Evolutionary conservation across 2,888 invertebrate species (phyloP), one percentile per base, ranked within the genome.

Genomic region (Oscheius sp.): DNA sequence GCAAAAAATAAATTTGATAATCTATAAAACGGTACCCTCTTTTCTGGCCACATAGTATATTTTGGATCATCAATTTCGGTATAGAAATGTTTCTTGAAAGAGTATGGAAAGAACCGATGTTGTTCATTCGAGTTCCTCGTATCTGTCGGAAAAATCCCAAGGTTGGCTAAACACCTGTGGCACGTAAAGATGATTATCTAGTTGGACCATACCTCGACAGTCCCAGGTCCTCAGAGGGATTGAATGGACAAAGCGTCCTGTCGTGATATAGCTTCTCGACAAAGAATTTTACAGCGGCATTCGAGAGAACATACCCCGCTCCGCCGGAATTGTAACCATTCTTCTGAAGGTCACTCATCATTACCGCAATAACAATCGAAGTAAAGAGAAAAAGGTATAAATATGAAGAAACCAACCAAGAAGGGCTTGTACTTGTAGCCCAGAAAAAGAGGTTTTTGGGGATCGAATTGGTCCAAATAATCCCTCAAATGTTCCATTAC

Each of bases 241-340:
- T 70, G 67, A 74, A 76, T 0, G 78, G 77, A 62, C 82, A 82
- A 22, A 71, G 44, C 0, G 73, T 72, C 8, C 69, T 63, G 66
- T 80, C 76, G 20, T 64, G 47, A 59, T 76, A 78, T 24, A 77
- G 54, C 6, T 68, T 12, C 26, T 74, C 71, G 5, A 68, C 65
- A 61, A 82, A 82, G 3, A 75, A 57, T 56, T 72, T 73, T 59
- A 80, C 22, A 2, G 78, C 73, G 12, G 67, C 77, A 20, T 70
- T 64, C 12, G 80, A 80, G 6, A 82, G 41, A 4, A 80, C 70
- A 66, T 82, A 82, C 4, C 80, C 80, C n/a, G 80, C 80, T 2
- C 80, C 80, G 0, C 82, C 82, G 0, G 74, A 72, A 65, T 81
- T 81, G 69, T 81, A 81, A 20, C 81, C 81, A 20, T 76, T 51